Conservation (phyloP, 2,797 vertebrate genomes). For the Ctenopoma multispine region DNA sequence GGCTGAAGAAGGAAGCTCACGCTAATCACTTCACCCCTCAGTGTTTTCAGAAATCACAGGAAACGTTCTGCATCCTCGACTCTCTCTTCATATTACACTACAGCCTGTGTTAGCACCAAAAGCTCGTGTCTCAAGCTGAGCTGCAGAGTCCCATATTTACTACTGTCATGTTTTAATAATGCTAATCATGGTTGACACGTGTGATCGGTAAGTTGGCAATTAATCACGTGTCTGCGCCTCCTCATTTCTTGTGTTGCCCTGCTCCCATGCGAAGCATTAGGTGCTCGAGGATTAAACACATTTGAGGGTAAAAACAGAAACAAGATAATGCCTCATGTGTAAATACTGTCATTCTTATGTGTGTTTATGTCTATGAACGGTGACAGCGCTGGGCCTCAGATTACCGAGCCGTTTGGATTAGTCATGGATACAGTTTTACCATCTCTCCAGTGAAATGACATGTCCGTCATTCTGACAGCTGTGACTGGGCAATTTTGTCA, state of each 20-base stretch:
- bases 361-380: constrained; percentile 34
- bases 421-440: constrained; percentile 30
- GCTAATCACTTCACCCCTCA: constrained; percentile 42
- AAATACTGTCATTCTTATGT: constrained; percentile 32
- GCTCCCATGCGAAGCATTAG: constrained; percentile 36
- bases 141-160: constrained; percentile 12
- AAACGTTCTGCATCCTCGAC: constrained; percentile 11
- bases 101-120: constrained; percentile 11
- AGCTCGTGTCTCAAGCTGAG: constrained; percentile 34
- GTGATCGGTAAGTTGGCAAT: constrained; percentile 17
- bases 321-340: constrained; percentile 46
- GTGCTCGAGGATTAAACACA: constrained; percentile 47
- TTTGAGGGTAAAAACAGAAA: constrained; percentile 61
- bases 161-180: constrained; percentile 19
- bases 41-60: not conserved
- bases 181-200: constrained; percentile 27
- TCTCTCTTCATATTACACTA: not conserved
- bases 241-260: constrained; percentile 1
- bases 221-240: constrained; percentile 19
- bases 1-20: constrained; percentile 39
- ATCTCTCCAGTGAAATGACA: constrained; percentile 39
- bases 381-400: not conserved
- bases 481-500: constrained; percentile 15
- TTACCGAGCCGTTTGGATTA: constrained; percentile 46
- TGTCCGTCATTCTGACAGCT: constrained; percentile 51